phyloP scores from a whole-genome alignment of 2,797 vertebrate genomes.

The Lutjanus campechanus region DNA sequence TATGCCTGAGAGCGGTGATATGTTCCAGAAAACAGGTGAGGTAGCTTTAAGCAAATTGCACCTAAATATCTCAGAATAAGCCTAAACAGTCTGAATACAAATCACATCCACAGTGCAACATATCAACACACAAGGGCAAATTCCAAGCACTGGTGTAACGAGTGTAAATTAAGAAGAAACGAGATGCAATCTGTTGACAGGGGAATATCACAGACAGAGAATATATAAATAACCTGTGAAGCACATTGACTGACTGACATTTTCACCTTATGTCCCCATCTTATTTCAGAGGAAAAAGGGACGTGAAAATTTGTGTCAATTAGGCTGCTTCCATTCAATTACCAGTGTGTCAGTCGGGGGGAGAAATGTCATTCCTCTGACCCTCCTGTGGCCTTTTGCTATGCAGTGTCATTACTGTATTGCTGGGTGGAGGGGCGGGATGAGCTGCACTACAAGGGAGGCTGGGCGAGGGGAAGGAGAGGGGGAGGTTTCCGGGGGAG shows the following conservation, averaged over 20 bases:
- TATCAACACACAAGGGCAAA: not conserved
- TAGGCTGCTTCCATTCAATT: slow-evolving; percentile 73
- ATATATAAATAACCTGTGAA: slow-evolving; percentile 38
- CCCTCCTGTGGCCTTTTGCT: slow-evolving; percentile 41
- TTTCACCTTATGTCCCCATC: slow-evolving; percentile 35
- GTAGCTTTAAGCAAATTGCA: not conserved
- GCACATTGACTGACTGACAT: slow-evolving; percentile 31
- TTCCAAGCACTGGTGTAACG: not conserved
- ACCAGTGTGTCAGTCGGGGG: slow-evolving; percentile 58
- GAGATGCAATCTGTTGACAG: slow-evolving; percentile 22
- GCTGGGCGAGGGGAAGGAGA: slow-evolving; percentile 18
- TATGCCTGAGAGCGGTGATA: not conserved
- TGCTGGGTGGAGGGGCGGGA: slow-evolving; percentile 32
- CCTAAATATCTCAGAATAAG: not conserved
- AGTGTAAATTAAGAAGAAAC: slow-evolving; percentile 12
- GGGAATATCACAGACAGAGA: not conserved
- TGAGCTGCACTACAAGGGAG: slow-evolving; percentile 22
- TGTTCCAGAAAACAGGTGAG: not conserved
- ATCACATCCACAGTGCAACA: not conserved
- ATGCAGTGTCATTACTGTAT: slow-evolving; percentile 55
- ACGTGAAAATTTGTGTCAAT: slow-evolving; percentile 58
- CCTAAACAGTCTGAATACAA: not conserved
- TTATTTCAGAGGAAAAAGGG: slow-evolving; percentile 25
- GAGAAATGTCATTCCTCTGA: slow-evolving; percentile 44
- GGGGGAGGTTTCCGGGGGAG: slow-evolving; percentile 45